Percentiles rank a stretch among this genome's conserved stretches.
Conservation (phyloP, 35 echinoderm and acorn worm species). For the Acanthaster planci region DNA sequence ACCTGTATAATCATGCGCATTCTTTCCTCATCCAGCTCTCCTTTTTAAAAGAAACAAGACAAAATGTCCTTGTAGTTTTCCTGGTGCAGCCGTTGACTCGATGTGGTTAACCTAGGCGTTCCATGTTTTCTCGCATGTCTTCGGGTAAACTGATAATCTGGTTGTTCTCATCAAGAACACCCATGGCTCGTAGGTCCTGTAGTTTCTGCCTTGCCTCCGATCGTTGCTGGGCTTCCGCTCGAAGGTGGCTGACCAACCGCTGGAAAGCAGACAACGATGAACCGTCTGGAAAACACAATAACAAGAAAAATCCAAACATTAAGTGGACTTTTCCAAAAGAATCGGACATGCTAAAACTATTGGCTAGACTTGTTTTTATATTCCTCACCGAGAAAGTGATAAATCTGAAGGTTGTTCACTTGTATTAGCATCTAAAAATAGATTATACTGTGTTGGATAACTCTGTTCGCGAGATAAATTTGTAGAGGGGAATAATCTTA, state of each 20-base stretch:
- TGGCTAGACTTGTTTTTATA: too few relatives aligned
- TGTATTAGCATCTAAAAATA: too few relatives aligned
- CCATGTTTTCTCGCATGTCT: not conserved
- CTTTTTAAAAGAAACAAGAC: not conserved
- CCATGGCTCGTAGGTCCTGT: slow-evolving; percentile 19
- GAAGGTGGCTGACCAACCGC: slow-evolving; percentile 2
- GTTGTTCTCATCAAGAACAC: slow-evolving; percentile 37
- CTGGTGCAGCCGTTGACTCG: too few relatives aligned
- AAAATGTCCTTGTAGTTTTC: not conserved
- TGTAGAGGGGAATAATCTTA: too few relatives aligned
- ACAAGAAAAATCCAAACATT: too few relatives aligned
- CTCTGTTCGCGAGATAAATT: too few relatives aligned
- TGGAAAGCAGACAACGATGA: slow-evolving; percentile 40
- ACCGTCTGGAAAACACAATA: not conserved
- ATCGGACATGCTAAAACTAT: too few relatives aligned
- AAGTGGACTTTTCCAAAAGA: too few relatives aligned
- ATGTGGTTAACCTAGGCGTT: not conserved
- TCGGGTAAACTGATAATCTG: slow-evolving; percentile 18
- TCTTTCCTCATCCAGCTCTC: not conserved
- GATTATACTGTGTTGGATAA: too few relatives aligned
- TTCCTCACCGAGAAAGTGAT: too few relatives aligned
- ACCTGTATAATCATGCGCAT: too few relatives aligned
- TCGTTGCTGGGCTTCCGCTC: not conserved
- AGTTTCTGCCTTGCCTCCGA: slow-evolving; percentile 5
- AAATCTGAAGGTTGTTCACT: too few relatives aligned